phyloP scores from a whole-genome alignment of 2,797 vertebrate genomes.

The Sebastiscus tertius region DNA sequence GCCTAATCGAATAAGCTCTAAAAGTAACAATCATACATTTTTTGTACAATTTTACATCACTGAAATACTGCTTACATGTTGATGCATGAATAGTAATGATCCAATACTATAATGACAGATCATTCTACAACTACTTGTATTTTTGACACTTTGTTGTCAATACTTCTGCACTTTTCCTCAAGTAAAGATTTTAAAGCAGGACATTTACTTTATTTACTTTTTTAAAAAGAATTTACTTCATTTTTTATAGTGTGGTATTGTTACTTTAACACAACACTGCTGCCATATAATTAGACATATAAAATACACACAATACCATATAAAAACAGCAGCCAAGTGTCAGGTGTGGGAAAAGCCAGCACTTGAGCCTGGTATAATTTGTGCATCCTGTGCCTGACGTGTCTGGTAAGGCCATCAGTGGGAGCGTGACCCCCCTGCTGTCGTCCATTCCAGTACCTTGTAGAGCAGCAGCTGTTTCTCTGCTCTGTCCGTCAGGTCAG shows the following conservation, averaged over 20 bases:
- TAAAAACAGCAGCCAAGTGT: slow-evolving; percentile 1
- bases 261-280: neutral
- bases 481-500: slow-evolving; percentile 73
- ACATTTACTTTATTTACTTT: neutral
- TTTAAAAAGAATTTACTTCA: neutral
- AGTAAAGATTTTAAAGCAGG: neutral
- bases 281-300: neutral
- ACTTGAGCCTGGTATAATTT: slow-evolving; percentile 27
- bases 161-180: neutral
- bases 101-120: neutral
- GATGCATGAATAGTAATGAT: neutral
- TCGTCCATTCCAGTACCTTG: slow-evolving; percentile 61
- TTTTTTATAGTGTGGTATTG: neutral
- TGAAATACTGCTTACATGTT: neutral
- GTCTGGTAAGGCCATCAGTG: slow-evolving; percentile 72
- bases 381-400: slow-evolving; percentile 33
- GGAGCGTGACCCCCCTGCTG: slow-evolving; percentile 35
- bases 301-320: neutral
- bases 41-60: neutral
- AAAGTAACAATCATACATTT: neutral
- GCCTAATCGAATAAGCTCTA: too few relatives aligned
- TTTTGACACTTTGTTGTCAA: neutral
- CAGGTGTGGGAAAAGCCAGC: slow-evolving; percentile 23
- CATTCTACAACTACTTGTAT: neutral
- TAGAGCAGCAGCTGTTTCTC: slow-evolving; percentile 76